phyloP scores from a whole-genome alignment of 2,797 vertebrate genomes.

The Echeneis naucrates region DNA sequence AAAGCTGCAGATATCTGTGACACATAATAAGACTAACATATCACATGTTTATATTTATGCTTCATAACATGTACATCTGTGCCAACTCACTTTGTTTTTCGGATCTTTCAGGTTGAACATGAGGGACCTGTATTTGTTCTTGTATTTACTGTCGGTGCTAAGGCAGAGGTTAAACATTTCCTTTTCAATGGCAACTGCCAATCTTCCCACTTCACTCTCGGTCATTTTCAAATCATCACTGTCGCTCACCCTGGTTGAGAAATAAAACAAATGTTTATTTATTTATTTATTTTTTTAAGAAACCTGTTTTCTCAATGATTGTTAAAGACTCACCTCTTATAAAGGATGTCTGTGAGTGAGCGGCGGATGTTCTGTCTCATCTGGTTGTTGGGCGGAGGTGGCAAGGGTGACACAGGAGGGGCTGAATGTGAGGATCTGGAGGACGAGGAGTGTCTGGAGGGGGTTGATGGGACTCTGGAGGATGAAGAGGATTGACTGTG shows the following conservation, averaged over 20 bases:
- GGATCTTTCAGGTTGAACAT: slow-evolving; percentile 99
- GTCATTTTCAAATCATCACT: slow-evolving; percentile 96
- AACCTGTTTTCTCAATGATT: neutral
- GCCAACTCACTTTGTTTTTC: slow-evolving; percentile 94
- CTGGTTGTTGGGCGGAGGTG: slow-evolving; percentile 93
- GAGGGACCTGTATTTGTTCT: slow-evolving; percentile 97
- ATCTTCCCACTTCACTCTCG: slow-evolving; percentile 91
- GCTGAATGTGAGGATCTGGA: slow-evolving; percentile 76
- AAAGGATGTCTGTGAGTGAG: slow-evolving; percentile 96
- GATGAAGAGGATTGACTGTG: slow-evolving; percentile 60
- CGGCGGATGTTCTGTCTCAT: slow-evolving; percentile 98
- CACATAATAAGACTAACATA: neutral
- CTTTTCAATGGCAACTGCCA: slow-evolving; percentile 94
- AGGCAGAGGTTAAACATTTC: slow-evolving; percentile 97
- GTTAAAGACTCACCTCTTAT: slow-evolving; percentile 90
- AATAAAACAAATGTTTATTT: too few relatives aligned
- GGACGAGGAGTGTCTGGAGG: slow-evolving; percentile 67
- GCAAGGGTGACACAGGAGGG: slow-evolving; percentile 65
- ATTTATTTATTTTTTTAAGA: too few relatives aligned
- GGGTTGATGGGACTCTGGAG: slow-evolving; percentile 66
- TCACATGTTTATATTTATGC: neutral
- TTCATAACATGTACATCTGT: neutral
- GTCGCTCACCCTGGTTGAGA: slow-evolving; percentile 90
- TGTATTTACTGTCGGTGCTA: slow-evolving; percentile 97
- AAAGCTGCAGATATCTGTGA: neutral